A percentile compares a stretch with the other conserved stretches of the same genome.
These are phyloP conservation scores for Chironomus riparius DNA, from an alignment of 2,888 invertebrate genomes.

Conservation along the genomic window DNA sequence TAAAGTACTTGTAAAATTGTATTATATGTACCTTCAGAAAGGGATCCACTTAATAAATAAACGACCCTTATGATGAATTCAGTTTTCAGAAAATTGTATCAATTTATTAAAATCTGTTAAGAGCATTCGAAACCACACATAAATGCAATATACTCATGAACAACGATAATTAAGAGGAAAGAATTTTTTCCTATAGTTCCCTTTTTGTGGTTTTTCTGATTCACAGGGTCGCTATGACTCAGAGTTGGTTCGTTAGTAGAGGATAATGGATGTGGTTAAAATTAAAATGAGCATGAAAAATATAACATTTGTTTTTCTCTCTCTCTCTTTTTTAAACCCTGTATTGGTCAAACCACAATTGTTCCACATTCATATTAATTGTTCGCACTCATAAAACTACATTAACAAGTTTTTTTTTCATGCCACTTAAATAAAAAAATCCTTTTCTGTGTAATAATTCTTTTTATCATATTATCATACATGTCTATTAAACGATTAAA, in stretches of 20 bases:
- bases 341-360: background rate
- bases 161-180: background rate
- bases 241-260: background rate
- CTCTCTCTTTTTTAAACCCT: background rate
- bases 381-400: constrained; percentile 2
- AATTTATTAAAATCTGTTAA: too few relatives aligned
- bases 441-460: background rate
- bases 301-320: background rate
- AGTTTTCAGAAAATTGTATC: too few relatives aligned
- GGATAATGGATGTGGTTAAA: constrained; percentile 21
- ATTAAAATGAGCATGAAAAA: background rate
- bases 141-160: background rate
- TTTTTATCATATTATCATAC: background rate
- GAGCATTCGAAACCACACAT: background rate
- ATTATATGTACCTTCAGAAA: too few relatives aligned
- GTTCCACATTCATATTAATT: background rate
- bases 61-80: too few relatives aligned
- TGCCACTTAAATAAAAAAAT: background rate
- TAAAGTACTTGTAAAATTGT: too few relatives aligned
- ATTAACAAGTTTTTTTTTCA: background rate
- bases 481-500: background rate
- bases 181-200: background rate
- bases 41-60: too few relatives aligned
- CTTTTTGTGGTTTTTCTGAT: background rate
- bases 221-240: background rate